A percentile compares a stretch with the other conserved stretches of the same genome.
phyloP scores from a whole-genome alignment of 2,113 vertebrate genomes.

The Hippocampus mohnikei region DNA sequence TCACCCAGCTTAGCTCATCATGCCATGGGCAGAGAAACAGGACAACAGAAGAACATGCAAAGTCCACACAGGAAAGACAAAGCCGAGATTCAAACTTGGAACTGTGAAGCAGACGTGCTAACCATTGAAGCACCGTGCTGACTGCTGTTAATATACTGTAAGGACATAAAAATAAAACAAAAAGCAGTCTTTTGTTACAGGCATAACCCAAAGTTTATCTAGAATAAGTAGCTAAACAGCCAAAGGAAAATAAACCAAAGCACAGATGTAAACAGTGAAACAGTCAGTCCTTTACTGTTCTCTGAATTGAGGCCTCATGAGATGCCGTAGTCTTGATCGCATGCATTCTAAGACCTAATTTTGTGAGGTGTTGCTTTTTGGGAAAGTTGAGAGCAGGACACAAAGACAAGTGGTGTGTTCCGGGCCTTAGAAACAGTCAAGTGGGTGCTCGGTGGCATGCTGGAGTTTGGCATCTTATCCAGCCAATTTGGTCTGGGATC shows the following conservation, averaged over 20 bases:
- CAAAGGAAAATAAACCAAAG: too few relatives aligned
- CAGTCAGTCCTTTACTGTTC: too few relatives aligned
- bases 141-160: too few relatives aligned
- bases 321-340: too few relatives aligned
- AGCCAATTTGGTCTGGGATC: slow-evolving; percentile 22
- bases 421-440: slow-evolving; percentile 19
- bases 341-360: not conserved
- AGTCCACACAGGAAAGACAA: too few relatives aligned
- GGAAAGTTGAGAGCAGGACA: slow-evolving; percentile 14
- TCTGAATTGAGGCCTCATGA: not conserved
- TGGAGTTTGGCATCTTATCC: slow-evolving; percentile 24
- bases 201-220: not conserved
- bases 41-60: too few relatives aligned
- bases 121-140: too few relatives aligned
- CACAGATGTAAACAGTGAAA: not conserved
- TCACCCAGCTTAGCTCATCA: too few relatives aligned
- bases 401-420: slow-evolving; percentile 12
- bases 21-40: too few relatives aligned
- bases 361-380: slow-evolving; percentile 2
- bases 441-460: slow-evolving; percentile 25
- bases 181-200: not conserved
- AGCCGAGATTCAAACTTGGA: too few relatives aligned
- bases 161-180: too few relatives aligned
- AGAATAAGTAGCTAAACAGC: not conserved
- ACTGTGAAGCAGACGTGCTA: too few relatives aligned